A percentile compares a stretch with the other conserved stretches of the same genome.
phyloP scores from a whole-genome alignment of 2,797 vertebrate species.

The Gallinago solitaria region DNA sequence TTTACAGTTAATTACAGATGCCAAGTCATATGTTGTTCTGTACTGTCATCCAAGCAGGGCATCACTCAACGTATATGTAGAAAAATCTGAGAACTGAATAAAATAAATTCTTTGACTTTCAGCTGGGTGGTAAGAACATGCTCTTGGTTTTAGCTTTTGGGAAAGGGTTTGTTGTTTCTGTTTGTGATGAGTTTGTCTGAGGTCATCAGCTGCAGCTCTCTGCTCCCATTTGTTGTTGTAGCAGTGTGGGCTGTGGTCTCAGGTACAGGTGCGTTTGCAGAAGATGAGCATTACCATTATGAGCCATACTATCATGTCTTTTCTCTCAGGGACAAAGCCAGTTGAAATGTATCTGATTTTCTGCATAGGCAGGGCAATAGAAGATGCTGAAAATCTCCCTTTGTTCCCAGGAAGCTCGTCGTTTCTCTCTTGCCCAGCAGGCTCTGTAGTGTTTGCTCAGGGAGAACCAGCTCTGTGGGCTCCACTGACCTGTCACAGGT shows the following conservation, averaged over 20 bases:
- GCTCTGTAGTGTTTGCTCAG: neutral
- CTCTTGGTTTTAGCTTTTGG: neutral
- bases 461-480: neutral
- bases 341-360: neutral
- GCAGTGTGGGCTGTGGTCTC: neutral
- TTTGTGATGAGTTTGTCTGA: neutral
- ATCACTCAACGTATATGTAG: neutral
- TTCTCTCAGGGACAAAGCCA: neutral
- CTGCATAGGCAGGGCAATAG: neutral
- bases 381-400: neutral
- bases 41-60: neutral
- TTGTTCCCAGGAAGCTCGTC: neutral
- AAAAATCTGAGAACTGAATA: neutral
- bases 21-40: neutral
- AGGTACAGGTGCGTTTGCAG: neutral
- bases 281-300: neutral
- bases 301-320: neutral
- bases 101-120: neutral
- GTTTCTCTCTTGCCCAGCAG: neutral
- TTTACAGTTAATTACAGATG: constrained; percentile 2
- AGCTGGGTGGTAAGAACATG: neutral
- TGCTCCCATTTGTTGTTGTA: neutral
- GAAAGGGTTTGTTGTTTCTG: neutral
- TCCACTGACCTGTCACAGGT: neutral
- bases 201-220: neutral